phyloP scores from a whole-genome alignment of 53 echinoderm and acorn worm species.

The Echinarachnius parma region DNA sequence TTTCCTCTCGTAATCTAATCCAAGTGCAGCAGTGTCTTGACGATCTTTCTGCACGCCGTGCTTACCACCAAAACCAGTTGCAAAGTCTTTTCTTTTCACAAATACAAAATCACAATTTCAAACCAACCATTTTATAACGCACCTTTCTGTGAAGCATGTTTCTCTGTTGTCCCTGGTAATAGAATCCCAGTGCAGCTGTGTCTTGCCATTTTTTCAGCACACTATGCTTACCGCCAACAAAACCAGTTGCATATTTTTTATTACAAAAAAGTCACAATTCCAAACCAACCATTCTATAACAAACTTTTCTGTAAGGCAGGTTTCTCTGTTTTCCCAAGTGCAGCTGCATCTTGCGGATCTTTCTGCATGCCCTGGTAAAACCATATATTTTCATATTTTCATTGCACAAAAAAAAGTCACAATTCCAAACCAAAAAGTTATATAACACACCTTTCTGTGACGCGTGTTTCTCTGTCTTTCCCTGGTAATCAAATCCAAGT shows the following conservation, averaged over 20 bases:
- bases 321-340: conserved; percentile 58
- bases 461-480: conserved; percentile 66
- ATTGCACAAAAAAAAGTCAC: too few relatives aligned
- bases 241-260: conserved; percentile 80
- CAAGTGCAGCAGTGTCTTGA: conserved; percentile 68
- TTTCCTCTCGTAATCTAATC: conserved; percentile 67
- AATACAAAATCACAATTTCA: too few relatives aligned
- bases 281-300: too few relatives aligned
- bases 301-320: conserved; percentile 63
- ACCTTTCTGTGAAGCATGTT: too few relatives aligned
- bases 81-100: too few relatives aligned
- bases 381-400: too few relatives aligned
- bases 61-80: conserved; percentile 94
- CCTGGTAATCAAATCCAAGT: conserved; percentile 64
- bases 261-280: too few relatives aligned
- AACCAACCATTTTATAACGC: too few relatives aligned
- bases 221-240: conserved; percentile 92
- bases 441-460: conserved; percentile 65
- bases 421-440: too few relatives aligned
- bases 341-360: conserved; percentile 58
- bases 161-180: too few relatives aligned
- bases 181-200: too few relatives aligned
- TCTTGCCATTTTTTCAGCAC: conserved; percentile 69
- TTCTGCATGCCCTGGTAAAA: conserved; percentile 73
- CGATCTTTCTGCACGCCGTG: conserved; percentile 77